These are phyloP conservation scores for Drosophila aff. DNA, from an alignment of 1,140 invertebrate species.

Conservation along the genomic window DNA sequence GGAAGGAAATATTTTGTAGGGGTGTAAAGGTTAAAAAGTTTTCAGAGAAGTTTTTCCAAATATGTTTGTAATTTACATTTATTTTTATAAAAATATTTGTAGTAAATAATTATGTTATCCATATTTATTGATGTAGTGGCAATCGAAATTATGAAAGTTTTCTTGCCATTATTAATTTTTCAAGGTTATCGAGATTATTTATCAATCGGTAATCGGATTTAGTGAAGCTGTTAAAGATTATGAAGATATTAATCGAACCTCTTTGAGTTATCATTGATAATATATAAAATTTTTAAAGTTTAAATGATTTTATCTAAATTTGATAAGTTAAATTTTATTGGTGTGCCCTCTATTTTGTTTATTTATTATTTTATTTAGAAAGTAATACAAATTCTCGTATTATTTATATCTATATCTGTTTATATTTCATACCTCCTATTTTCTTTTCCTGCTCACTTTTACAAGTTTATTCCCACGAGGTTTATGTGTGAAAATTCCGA, in stretches of 20 bases:
- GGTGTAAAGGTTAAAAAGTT: not conserved
- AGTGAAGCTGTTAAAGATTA: too few relatives aligned
- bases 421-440: not conserved
- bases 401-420: not conserved
- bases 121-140: not conserved
- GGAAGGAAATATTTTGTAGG: not conserved
- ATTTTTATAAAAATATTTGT: not conserved
- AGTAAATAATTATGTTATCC: not conserved
- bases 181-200: too few relatives aligned
- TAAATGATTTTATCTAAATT: too few relatives aligned
- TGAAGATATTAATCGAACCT: too few relatives aligned
- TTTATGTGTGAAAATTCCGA: not conserved
- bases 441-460: not conserved
- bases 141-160: not conserved
- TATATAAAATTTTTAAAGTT: too few relatives aligned
- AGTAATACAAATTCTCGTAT: rapidly evolving
- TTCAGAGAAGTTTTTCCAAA: rapidly evolving
- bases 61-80: not conserved
- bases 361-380: not conserved
- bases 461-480: constrained; percentile 5
- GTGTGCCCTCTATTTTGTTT: not conserved
- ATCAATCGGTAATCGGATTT: too few relatives aligned
- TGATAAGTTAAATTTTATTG: not conserved
- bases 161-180: not conserved
- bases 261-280: too few relatives aligned